Percentiles rank a stretch among this genome's conserved stretches.
These are phyloP conservation scores for Ochropacha duplaris DNA, from an alignment of 2,888 invertebrate genomes.

Conservation along the genomic window DNA sequence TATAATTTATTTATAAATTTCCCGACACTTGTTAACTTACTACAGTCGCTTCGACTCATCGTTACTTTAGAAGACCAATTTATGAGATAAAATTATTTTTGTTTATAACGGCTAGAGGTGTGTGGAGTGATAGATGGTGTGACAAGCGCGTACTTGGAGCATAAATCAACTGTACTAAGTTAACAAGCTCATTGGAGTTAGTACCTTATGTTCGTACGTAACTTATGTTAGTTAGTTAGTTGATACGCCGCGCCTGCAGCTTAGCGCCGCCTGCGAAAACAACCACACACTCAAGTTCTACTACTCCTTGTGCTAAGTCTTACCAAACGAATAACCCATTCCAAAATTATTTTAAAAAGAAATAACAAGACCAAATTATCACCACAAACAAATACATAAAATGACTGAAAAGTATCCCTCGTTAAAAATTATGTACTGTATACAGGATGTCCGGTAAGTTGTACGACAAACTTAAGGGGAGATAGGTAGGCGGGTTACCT, in stretches of 20 bases:
- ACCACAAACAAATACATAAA: not conserved
- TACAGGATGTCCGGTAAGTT: too few relatives aligned
- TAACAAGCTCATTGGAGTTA: conserved; percentile 70
- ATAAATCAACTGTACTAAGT: conserved; percentile 65
- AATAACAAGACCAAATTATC: not conserved
- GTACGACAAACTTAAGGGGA: too few relatives aligned
- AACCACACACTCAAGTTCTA: conserved; percentile 64
- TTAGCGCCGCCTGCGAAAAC: conserved; percentile 81
- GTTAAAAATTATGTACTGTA: not conserved
- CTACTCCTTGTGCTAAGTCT: conserved; percentile 29
- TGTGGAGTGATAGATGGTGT: too few relatives aligned
- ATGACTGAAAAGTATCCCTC: not conserved
- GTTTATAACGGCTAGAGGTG: not conserved
- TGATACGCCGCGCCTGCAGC: conserved; percentile 53
- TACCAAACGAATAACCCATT: too few relatives aligned
- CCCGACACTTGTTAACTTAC: conserved; percentile 72
- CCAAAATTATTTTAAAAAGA: too few relatives aligned
- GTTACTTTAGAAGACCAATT: not conserved
- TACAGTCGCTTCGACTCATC: conserved; percentile 44
- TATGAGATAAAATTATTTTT: too few relatives aligned
- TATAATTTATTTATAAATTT: conserved; percentile 70
- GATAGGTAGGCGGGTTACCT: too few relatives aligned
- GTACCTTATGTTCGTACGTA: conserved; percentile 75
- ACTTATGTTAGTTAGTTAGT: conserved; percentile 70
- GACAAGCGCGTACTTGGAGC: conserved; percentile 10